Conservation (phyloP, 2,113 vertebrate species). For the Ascaphus truei region DNA sequence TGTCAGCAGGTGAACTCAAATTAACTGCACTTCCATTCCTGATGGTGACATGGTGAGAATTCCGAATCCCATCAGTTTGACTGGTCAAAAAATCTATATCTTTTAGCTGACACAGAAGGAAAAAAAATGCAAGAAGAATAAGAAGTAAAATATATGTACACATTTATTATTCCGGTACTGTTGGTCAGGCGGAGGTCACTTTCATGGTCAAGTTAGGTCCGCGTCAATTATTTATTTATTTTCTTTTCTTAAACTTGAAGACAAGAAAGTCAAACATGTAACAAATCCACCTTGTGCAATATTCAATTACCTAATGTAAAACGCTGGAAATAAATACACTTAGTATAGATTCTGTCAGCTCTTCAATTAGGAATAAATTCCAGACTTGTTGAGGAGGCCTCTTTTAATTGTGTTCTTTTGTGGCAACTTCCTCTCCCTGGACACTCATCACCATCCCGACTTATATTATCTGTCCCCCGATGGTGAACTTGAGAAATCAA, state of each 20-base stretch:
- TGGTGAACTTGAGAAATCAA: slow-evolving; percentile 71
- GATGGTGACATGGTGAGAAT: slow-evolving; percentile 66
- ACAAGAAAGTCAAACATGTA: slow-evolving; percentile 45
- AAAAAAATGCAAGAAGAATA: slow-evolving; percentile 39
- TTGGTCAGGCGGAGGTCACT: background rate
- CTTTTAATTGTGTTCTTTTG: slow-evolving; percentile 70
- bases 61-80: slow-evolving; percentile 63
- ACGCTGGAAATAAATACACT: slow-evolving; percentile 64
- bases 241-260: slow-evolving; percentile 47
- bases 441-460: slow-evolving; percentile 63
- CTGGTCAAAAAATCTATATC: slow-evolving; percentile 70
- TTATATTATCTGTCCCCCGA: slow-evolving; percentile 56
- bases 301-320: slow-evolving; percentile 68
- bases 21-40: no score
- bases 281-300: slow-evolving; percentile 47
- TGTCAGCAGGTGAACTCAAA: no score
- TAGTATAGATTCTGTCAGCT: slow-evolving; percentile 73
- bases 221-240: background rate
- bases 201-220: background rate
- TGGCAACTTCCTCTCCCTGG: slow-evolving; percentile 61
- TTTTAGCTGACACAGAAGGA: slow-evolving; percentile 63
- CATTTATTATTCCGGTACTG: background rate
- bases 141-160: background rate
- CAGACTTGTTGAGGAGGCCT: slow-evolving; percentile 56
- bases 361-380: slow-evolving; percentile 72